Base-by-base conservation (phyloP, 2,888 invertebrate genomes). In the Eumacrocentrus americanus region DNA sequence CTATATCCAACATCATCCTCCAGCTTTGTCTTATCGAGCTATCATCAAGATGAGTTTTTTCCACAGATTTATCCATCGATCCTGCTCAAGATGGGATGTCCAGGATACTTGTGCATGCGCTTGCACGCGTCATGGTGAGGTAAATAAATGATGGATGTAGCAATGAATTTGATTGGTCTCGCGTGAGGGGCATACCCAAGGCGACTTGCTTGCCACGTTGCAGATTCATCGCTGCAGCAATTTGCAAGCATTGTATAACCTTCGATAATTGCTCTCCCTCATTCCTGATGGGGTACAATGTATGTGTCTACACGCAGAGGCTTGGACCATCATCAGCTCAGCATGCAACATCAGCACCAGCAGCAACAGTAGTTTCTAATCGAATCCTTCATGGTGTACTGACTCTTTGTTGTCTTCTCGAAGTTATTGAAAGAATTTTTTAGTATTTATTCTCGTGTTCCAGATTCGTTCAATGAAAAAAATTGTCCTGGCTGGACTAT, bases 91-190 rank as follows among this genome's bases (percentile, higher is more conserved):
- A 47, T 47, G 47, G 47, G 22, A 47, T 47, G 47, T 9, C 5
- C 47, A 25, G 47, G 47, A 25, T 47, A 47, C 47, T 47, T 47
- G 47, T 25, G 47, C 47, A 47, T 47, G 47, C 51, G 38, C 16
- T 40, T 25, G 47, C 47, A 47, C 22, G 47, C 51, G 38, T 29
- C 53, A 53, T n/a, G 53, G 40, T 53, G 53, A 53, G 23, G 53
- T 53, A 42, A 53, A 53, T 53, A 53, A 53, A 53, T 53, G 53
- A 53, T 53, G 38, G 52, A 52, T 29, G 60, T 46, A 61, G 65
- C 65, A 63, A 61, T 63, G 65, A 63, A 65, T 66, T 64, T 58
- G 66, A 63, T 66, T 66, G 60, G 62, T 64, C 63, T 64, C 66
- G 66, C 66, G 60, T 56, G 60, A 62, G 60, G 62, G 53, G 48